Evolutionary conservation across 2,113 vertebrate species (phyloP), one percentile per base, ranked within the genome.

Genomic region (Struthidea cinerea): DNA sequence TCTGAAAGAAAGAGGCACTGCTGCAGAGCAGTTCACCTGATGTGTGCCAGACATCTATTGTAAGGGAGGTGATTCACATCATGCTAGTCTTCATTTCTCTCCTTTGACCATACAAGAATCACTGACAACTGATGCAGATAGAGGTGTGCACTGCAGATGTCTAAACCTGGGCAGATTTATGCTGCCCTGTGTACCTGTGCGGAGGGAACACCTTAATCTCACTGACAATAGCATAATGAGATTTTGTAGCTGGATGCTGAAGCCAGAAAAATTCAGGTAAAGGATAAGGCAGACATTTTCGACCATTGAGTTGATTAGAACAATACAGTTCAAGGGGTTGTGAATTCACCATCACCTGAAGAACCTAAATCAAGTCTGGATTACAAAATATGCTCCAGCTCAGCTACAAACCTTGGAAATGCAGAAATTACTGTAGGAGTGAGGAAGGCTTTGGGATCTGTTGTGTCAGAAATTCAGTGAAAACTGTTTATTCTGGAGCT

Each of bases 161-260:
- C 79, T 84, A 74, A 89, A 86, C 28, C 50, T n/a, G 35, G 55
- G 47, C 27, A 87, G 76, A 94, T 93, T 90, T 78, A 92, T 94
- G 85, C 39, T 84, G 44, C 30, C 30, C 26, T 22, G 11, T 56
- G 60, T 65, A 92, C 35, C 33, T 93, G 69, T 46, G 56, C 57
- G 56, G 61, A 93, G 26, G 44, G 69, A 82, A 56, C 75, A 87
- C 59, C 82, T 96, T 75, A 46, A 88, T 96, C 79, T 92, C 56
- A 39, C n/a, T 81, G 92, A 86, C 93, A 96, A 42, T 16, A 26
- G 7, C 37, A 60, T 90, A 87, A 91, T 89, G 89, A 96, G 82
- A 64, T 77, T 88, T 91, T 90, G 59, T 52, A 88, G 67, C 47
- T 86, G 33, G 60, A 74, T 86, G 56, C 41, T 68, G 35, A 92